phyloP scores from a whole-genome alignment of 2,113 vertebrate species.

The Orycteropus afer region DNA sequence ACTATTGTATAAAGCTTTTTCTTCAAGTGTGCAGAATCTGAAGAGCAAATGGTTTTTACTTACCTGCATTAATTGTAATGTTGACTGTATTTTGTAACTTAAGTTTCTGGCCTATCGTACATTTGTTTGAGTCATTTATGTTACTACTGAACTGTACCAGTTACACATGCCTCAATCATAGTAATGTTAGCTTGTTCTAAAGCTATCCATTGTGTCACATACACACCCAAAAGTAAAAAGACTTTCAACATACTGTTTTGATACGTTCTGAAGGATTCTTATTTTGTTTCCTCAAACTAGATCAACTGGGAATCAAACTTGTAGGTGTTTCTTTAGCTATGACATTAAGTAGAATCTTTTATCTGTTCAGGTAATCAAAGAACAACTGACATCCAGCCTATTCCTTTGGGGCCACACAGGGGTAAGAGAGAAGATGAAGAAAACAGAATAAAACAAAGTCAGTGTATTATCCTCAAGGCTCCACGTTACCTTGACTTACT shows the following conservation, averaged over 20 bases:
- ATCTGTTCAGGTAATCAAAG: neutral
- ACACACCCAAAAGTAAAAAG: conserved; percentile 82
- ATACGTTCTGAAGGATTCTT: conserved; percentile 67
- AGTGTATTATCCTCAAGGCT: conserved; percentile 18
- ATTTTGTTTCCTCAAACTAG: conserved; percentile 40
- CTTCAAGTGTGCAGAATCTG: conserved; percentile 78
- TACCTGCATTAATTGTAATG: conserved; percentile 75
- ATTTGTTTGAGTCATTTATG: conserved; percentile 86
- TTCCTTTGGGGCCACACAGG: neutral
- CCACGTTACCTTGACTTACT: neutral
- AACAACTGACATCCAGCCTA: neutral
- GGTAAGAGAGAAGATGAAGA: neutral
- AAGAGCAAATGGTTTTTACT: conserved; percentile 80
- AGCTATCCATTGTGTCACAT: conserved; percentile 86
- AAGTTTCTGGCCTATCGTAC: conserved; percentile 81
- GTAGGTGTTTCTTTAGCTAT: conserved; percentile 17
- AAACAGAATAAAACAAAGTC: neutral
- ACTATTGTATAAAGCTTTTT: conserved; percentile 77
- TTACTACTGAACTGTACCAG: conserved; percentile 90
- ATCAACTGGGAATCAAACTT: conserved; percentile 11
- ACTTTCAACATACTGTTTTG: conserved; percentile 63
- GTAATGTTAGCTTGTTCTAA: conserved; percentile 92
- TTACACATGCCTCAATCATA: conserved; percentile 86
- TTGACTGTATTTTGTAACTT: conserved; percentile 87
- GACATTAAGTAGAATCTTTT: conserved; percentile 33